phyloP scores from a whole-genome alignment of 1,140 invertebrate genomes.

The Ceratoteleas bidentatus region DNA sequence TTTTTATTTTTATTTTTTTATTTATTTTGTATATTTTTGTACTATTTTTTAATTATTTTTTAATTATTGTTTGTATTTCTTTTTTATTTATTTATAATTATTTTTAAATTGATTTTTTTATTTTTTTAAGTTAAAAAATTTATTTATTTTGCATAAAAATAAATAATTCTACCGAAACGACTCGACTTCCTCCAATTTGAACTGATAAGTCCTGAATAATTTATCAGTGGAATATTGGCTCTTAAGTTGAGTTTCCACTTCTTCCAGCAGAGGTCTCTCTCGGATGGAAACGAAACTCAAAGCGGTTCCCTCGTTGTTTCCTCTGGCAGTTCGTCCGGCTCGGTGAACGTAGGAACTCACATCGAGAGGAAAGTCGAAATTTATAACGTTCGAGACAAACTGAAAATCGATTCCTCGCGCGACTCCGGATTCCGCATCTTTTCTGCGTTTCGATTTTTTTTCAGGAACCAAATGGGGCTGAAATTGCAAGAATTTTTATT shows the following conservation, averaged over 20 bases:
- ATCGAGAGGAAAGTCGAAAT: conserved; percentile 97
- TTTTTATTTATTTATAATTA: conserved; percentile 1
- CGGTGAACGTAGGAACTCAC: conserved; percentile 94
- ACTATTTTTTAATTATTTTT: too few species aligned
- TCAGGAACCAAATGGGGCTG: conserved; percentile 73
- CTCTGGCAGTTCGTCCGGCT: conserved; percentile 96
- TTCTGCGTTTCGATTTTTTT: conserved; percentile 85
- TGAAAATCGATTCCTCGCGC: conserved; percentile 99
- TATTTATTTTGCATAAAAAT: too few species aligned
- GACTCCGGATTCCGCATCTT: conserved; percentile 96
- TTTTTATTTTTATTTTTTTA: too few species aligned
- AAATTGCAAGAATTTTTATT: too few species aligned
- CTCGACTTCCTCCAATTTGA: conserved; percentile 97
- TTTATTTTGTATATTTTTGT: too few species aligned
- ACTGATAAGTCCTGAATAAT: conserved; percentile 92
- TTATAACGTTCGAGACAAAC: conserved; percentile 97
- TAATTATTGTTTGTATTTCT: too few species aligned
- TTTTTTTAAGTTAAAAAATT: too few species aligned
- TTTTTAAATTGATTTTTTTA: not conserved
- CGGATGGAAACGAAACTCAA: conserved; percentile 94
- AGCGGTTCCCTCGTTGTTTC: conserved; percentile 95
- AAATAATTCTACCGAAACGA: conserved; percentile 86
- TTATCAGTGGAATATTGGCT: conserved; percentile 82
- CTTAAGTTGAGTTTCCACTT: conserved; percentile 87
- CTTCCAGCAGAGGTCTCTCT: conserved; percentile 88